A percentile compares a stretch with the other conserved stretches of the same genome.
Evolutionary conservation across 2,888 invertebrate species (phyloP).

Genomic region (Chloromyia formosa): DNA sequence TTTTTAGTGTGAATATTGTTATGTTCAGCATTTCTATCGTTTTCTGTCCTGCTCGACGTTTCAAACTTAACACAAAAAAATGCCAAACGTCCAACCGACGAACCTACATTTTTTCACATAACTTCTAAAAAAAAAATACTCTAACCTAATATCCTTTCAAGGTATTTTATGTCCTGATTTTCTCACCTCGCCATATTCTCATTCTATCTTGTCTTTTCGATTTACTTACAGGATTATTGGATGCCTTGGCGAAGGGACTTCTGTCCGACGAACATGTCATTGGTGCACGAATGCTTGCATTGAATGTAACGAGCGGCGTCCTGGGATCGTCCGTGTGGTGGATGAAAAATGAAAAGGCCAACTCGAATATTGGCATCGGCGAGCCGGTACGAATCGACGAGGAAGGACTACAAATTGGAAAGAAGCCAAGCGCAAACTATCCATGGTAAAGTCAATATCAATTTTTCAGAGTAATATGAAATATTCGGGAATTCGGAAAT

Average conservation of each 20-base stretch:
- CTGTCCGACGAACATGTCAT: conserved; percentile 70
- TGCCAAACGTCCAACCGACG: too few relatives aligned
- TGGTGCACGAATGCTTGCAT: conserved; percentile 69
- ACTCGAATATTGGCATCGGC: conserved; percentile 63
- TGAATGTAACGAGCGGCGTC: conserved; percentile 70
- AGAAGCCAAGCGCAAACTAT: conserved; percentile 73
- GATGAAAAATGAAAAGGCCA: conserved; percentile 62
- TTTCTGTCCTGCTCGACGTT: too few relatives aligned
- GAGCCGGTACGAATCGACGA: conserved; percentile 68
- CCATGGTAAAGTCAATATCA: conserved; percentile 70
- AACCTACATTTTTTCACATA: too few relatives aligned
- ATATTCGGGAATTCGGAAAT: too few relatives aligned
- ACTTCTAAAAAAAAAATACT: too few relatives aligned
- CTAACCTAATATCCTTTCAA: too few relatives aligned
- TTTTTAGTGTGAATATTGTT: too few relatives aligned
- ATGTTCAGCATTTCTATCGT: too few relatives aligned
- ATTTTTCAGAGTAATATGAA: not conserved
- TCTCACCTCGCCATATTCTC: not conserved
- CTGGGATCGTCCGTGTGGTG: conserved; percentile 71
- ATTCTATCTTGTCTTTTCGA: too few relatives aligned
- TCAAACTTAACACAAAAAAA: too few relatives aligned
- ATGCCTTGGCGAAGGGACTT: conserved; percentile 78
- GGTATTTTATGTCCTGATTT: too few relatives aligned
- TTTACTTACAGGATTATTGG: conserved; percentile 70
- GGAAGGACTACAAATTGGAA: conserved; percentile 67